Percentiles rank a stretch among this genome's conserved stretches.
Evolutionary conservation across 2,888 invertebrate genomes (phyloP).

Genomic region (Anagyrus pseudococci): DNA sequence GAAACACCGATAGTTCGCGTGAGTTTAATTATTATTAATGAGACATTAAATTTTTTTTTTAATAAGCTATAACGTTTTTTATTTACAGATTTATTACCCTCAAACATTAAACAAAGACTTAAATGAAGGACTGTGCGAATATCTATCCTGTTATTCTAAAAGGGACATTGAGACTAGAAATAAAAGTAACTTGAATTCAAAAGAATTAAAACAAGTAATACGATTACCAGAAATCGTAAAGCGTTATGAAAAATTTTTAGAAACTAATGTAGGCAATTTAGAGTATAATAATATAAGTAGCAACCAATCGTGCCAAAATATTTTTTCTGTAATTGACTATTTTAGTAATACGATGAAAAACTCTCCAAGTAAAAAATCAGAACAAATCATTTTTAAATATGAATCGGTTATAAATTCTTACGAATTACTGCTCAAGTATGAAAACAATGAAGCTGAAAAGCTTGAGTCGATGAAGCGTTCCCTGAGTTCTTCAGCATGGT

Average conservation of each 20-base stretch:
- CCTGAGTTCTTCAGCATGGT: conserved; percentile 40
- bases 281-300: conserved; percentile 15
- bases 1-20: conserved; percentile 50
- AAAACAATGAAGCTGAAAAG: neutral
- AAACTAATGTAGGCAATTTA: conserved; percentile 20
- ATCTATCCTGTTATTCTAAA: conserved; percentile 44
- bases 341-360: conserved; percentile 14
- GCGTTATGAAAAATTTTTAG: conserved; percentile 46
- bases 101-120: conserved; percentile 50
- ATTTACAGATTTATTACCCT: conserved; percentile 48
- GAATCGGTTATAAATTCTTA: conserved; percentile 41
- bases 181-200: conserved; percentile 15
- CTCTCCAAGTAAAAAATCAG: conserved; percentile 22
- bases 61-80: neutral
- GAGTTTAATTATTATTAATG: conserved; percentile 23
- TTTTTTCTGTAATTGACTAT: conserved; percentile 36
- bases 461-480: neutral
- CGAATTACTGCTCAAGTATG: conserved; percentile 47
- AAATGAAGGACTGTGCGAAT: conserved; percentile 43
- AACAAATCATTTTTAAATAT: conserved; percentile 33
- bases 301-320: conserved; percentile 22
- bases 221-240: conserved; percentile 48
- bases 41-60: conserved; percentile 1
- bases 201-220: conserved; percentile 7
- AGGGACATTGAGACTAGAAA: conserved; percentile 9